These are phyloP conservation scores for Heliconius ethilla DNA, from an alignment of 2,888 invertebrate species.

Conservation along the genomic window DNA sequence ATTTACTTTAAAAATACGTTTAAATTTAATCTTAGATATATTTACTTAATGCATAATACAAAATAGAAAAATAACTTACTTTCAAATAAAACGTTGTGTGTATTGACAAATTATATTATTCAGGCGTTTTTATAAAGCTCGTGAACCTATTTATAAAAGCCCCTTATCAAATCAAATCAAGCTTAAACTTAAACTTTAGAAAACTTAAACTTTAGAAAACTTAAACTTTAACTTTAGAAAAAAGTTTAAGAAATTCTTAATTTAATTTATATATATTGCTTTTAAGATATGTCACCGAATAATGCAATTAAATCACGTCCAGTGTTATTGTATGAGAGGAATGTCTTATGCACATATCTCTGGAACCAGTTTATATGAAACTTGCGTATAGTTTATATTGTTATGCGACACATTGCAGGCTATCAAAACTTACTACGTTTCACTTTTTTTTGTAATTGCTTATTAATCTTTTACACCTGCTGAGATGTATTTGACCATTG, in stretches of 20 bases:
- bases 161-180: too few relatives aligned
- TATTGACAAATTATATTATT: slow-evolving; percentile 1
- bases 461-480: neutral
- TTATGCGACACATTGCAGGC: slow-evolving; percentile 8
- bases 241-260: neutral
- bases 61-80: neutral
- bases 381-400: slow-evolving; percentile 8
- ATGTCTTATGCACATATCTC: slow-evolving; percentile 29
- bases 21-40: too few relatives aligned
- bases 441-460: neutral
- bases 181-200: too few relatives aligned
- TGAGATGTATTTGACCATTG: neutral
- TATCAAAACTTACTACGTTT: neutral
- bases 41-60: too few relatives aligned
- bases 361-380: slow-evolving; percentile 17
- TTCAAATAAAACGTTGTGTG: neutral
- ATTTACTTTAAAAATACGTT: too few relatives aligned
- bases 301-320: slow-evolving; percentile 34
- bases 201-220: too few relatives aligned
- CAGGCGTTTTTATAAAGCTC: neutral
- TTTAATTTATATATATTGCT: slow-evolving; percentile 2
- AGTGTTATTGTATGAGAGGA: slow-evolving; percentile 27
- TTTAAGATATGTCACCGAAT: slow-evolving; percentile 13
- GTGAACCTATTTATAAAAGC: too few relatives aligned
- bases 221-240: too few relatives aligned